phyloP scores from a whole-genome alignment of 2,113 vertebrate species.

The Proterorhinus semilunaris region DNA sequence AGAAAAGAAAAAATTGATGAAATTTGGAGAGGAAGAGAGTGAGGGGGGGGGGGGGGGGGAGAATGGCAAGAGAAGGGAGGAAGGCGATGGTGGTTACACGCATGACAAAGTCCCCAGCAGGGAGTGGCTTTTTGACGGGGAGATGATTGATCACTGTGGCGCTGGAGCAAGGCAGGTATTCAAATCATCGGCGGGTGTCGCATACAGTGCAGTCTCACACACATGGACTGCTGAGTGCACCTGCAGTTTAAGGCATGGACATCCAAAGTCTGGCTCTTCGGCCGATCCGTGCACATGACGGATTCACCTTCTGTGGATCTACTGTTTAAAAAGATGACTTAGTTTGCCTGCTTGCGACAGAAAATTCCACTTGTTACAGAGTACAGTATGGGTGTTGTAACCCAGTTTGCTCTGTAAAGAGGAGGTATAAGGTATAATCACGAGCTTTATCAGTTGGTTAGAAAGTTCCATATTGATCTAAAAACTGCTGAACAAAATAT shows the following conservation, averaged over 20 bases:
- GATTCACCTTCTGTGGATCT: background rate
- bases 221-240: constrained; percentile 25
- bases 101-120: constrained; percentile 48
- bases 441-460: too few relatives aligned
- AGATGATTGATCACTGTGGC: constrained; percentile 69
- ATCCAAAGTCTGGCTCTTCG: background rate
- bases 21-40: constrained; percentile 22
- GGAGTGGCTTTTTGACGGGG: constrained; percentile 56
- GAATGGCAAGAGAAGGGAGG: constrained; percentile 12
- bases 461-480: too few relatives aligned
- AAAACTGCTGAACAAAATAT: too few relatives aligned
- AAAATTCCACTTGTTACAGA: too few relatives aligned
- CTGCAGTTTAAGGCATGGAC: background rate
- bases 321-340: background rate
- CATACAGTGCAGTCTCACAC: constrained; percentile 39
- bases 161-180: constrained; percentile 67
- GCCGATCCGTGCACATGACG: background rate
- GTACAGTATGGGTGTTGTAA: too few relatives aligned
- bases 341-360: background rate
- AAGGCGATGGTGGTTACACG: constrained; percentile 38
- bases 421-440: too few relatives aligned
- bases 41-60: constrained; percentile 14
- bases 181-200: constrained; percentile 62
- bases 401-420: too few relatives aligned
- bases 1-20: background rate